Base-by-base conservation (phyloP, 2,888 invertebrate species). In the Platynereis dumerilii region DNA sequence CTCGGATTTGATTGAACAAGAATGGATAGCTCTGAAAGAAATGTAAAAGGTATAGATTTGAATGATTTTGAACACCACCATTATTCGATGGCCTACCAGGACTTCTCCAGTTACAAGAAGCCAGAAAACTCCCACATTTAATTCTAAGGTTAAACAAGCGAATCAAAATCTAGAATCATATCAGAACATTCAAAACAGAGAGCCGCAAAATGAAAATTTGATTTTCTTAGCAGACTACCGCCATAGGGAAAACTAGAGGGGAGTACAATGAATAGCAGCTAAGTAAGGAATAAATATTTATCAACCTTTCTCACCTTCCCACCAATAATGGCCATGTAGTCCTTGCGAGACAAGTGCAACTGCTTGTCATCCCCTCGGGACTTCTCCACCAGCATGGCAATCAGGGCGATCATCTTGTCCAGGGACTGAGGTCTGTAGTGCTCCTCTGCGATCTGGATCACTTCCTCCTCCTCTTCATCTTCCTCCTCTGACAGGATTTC, bases 391-490 rank as follows among this genome's bases (percentile, higher is more conserved):
- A 96, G 87, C 1, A 91, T 90, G 0, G 93, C 93, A 34, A 95
- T 92, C 15, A 96, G 85, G 15, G 94, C 92, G 72, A 96, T 93
- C 96, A 96, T 96, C 86, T 96, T 96, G 84, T 96, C 96, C 17
- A 96, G 85, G 0, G 95, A 94, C 0, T 92, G 92, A 0, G 95
- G 94, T 69, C 94, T 89, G 73, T 93, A 90, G 82, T 94, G 94
- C 69, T 91, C 91, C 0, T 88, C 82, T 5, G 79, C 72, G 65
- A 83, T 87, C 0, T 89, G 87, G 56, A 89, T 85, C 0, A 90
- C 87, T 10, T 90, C 90, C 64, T 91, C 91, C 68, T 91, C 91
- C 69, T 90, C 65, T 20, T 71, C 72, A 20, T 71, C 82, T 7
- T 72, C 83, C 58, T 90, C 86, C 75, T 90, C 91, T 69, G 90